phyloP scores from a whole-genome alignment of 2,113 vertebrate genomes.

The Syrrhaptes paradoxus region DNA sequence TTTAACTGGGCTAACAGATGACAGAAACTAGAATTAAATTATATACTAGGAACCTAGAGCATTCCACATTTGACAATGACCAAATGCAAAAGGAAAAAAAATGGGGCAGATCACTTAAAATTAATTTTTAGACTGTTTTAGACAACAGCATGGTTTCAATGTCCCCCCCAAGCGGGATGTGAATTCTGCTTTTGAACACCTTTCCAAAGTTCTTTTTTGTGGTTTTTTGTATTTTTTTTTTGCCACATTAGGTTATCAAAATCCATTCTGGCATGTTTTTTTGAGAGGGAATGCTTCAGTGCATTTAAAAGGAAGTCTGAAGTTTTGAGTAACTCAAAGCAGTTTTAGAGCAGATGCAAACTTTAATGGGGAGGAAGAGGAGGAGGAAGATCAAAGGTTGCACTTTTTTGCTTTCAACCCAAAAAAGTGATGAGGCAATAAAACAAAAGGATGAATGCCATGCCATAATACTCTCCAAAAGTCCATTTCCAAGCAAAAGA shows the following conservation, averaged over 20 bases:
- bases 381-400: constrained; percentile 82
- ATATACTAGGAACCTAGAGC: constrained; percentile 85
- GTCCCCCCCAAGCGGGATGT: constrained; percentile 72
- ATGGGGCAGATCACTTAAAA: constrained; percentile 81
- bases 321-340: constrained; percentile 87
- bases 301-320: constrained; percentile 85
- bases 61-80: constrained; percentile 87
- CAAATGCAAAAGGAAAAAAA: constrained; percentile 80
- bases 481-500: constrained; percentile 90
- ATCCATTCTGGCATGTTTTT: constrained; percentile 83
- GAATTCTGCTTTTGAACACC: constrained; percentile 69
- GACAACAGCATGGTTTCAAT: constrained; percentile 84
- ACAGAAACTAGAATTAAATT: constrained; percentile 92
- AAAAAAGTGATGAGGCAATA: constrained; percentile 94
- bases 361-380: constrained; percentile 81
- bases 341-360: constrained; percentile 84
- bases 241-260: constrained; percentile 76
- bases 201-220: constrained; percentile 71
- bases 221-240: not conserved
- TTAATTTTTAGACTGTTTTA: constrained; percentile 84
- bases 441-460: constrained; percentile 93
- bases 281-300: constrained; percentile 85
- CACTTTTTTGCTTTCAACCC: constrained; percentile 93
- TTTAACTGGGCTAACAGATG: constrained; percentile 85
- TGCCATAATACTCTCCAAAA: constrained; percentile 91